Evolutionary conservation across 2,888 invertebrate genomes (phyloP), one percentile per base, ranked within the genome.

Genomic region (Phyllotreta striolata): DNA sequence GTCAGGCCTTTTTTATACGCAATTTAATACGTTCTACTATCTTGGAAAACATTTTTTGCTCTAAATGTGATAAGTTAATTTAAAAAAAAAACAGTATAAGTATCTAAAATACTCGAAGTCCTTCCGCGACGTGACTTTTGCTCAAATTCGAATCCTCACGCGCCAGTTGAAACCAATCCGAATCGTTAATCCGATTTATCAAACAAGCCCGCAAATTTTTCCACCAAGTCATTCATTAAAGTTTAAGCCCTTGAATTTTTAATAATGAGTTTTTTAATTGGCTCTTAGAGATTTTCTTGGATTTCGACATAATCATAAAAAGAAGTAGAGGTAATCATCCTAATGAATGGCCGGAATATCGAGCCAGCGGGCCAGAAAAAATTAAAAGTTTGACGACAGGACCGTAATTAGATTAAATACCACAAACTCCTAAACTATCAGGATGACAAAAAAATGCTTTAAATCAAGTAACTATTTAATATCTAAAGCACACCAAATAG

Each of bases 301-400:
- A 60, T 58, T 56, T 47, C 61, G 41, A 56, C 56, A 61, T 62
- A 41, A 46, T 52, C 61, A 54, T 65, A 57, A 62, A 65, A 62
- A 44, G 49, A 47, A 57, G 24, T 58, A 35, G 38, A 63, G 59
- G 65, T 57, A 49, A 65, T 62, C 44, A 14, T 10, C 41, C 47
- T 55, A 61, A 65, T 63, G 65, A 62, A 62, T 58, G 44, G 55
- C 49, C 55, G 24, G 47, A 61, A 54, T 54, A 62, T 62, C 38
- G 51, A 43, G 52, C 41, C 34, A 38, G 52, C 6, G 55, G 13
- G 54, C 43, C 47, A 47, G 40, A 47, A 63, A 35, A 54, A 67
- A 62, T 64, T 63, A 70, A 71, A 71, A 72, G 59, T 57, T 62
- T 59, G n/a, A 6, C 7, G 34, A 9, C 49, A 49, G 49, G 35